Conservation (phyloP, 2,888 invertebrate species). For the Drosophila mettleri region DNA sequence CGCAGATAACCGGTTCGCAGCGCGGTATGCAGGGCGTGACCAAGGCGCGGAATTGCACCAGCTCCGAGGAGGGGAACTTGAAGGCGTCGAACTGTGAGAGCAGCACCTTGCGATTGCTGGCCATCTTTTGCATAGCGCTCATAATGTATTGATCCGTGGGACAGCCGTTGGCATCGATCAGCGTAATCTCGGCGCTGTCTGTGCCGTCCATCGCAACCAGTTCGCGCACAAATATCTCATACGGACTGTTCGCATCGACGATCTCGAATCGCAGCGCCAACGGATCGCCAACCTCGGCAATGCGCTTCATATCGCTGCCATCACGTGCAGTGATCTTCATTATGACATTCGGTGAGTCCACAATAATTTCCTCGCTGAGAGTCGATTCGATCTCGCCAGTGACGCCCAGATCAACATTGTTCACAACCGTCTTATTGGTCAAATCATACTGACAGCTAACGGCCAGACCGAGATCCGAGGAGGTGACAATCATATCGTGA, state of each 20-base stretch:
- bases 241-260: conserved; percentile 95
- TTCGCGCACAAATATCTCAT: conserved; percentile 97
- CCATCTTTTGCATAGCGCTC: conserved; percentile 95
- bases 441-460: conserved; percentile 97
- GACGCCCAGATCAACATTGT: conserved; percentile 95
- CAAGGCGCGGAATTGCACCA: conserved; percentile 96
- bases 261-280: conserved; percentile 96
- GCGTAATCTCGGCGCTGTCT: conserved; percentile 95
- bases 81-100: conserved; percentile 97
- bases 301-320: conserved; percentile 92
- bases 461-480: conserved; percentile 95
- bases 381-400: conserved; percentile 94
- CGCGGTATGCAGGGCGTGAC: conserved; percentile 97
- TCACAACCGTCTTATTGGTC: conserved; percentile 96
- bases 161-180: conserved; percentile 96
- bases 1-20: conserved; percentile 96
- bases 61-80: conserved; percentile 97
- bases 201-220: conserved; percentile 97
- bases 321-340: conserved; percentile 95
- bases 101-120: conserved; percentile 92
- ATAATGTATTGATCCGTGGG: conserved; percentile 97
- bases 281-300: conserved; percentile 96
- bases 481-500: conserved; percentile 97
- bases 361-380: conserved; percentile 94
- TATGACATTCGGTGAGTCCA: conserved; percentile 96